Conservation (phyloP, 2,888 invertebrate species). For the Hyles lineata region DNA sequence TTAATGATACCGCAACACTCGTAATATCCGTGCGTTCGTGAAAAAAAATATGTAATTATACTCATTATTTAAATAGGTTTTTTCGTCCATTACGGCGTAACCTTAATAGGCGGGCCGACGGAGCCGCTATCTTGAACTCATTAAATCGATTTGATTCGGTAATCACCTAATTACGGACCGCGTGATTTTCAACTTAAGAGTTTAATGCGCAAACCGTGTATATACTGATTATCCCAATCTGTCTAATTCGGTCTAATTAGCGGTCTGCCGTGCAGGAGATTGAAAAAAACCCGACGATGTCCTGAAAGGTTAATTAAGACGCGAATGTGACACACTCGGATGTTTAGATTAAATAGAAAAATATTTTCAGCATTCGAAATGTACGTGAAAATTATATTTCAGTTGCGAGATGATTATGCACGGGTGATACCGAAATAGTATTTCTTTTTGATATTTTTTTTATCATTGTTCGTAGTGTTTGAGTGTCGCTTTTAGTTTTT, state of each 20-base stretch:
- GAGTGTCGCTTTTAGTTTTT: too few species aligned
- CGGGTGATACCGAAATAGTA: not conserved
- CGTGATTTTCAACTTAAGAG: slow-evolving; percentile 76
- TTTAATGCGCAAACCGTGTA: slow-evolving; percentile 83
- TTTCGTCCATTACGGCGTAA: slow-evolving; percentile 78
- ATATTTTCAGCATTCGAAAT: slow-evolving; percentile 35
- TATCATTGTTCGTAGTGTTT: not conserved
- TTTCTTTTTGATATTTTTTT: not conserved
- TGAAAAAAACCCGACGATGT: slow-evolving; percentile 45
- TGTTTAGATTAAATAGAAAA: slow-evolving; percentile 50
- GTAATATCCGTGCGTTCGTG: slow-evolving; percentile 82
- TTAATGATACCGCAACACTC: slow-evolving; percentile 83
- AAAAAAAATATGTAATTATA: slow-evolving; percentile 84
- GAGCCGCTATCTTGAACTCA: slow-evolving; percentile 80
- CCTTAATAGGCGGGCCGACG: slow-evolving; percentile 77
- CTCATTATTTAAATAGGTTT: slow-evolving; percentile 84
- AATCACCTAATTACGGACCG: slow-evolving; percentile 82
- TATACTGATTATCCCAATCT: slow-evolving; percentile 72
- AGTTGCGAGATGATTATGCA: not conserved
- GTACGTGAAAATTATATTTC: slow-evolving; percentile 2
- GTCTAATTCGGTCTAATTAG: slow-evolving; percentile 73
- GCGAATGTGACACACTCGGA: slow-evolving; percentile 46
- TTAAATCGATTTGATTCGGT: slow-evolving; percentile 85
- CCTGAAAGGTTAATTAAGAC: slow-evolving; percentile 46
- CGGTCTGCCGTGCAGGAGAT: slow-evolving; percentile 54